Evolutionary conservation across 1,140 invertebrate species (phyloP).

Genomic region (Drosophila tsacasi): DNA sequence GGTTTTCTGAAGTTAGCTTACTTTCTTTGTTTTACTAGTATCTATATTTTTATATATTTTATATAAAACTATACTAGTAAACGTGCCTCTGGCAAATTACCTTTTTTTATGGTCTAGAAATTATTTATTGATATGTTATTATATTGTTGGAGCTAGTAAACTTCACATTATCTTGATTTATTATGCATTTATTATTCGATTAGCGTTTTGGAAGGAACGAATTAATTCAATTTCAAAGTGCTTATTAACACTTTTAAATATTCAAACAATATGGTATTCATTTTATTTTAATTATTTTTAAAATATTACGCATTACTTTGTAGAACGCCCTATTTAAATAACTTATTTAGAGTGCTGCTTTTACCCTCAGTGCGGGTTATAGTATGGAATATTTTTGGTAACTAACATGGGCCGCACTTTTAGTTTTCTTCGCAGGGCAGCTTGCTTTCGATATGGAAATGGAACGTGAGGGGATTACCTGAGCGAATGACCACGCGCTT

Average conservation of each 20-base stretch:
- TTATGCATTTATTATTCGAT: background rate
- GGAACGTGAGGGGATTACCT: slow-evolving; percentile 38
- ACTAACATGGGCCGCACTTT: background rate
- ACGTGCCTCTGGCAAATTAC: background rate
- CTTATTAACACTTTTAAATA: background rate
- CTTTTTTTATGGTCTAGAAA: background rate
- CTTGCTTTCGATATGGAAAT: slow-evolving; percentile 12
- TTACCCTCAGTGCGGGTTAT: background rate
- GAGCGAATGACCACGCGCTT: slow-evolving; percentile 49
- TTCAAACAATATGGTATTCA: background rate
- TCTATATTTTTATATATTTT: no score
- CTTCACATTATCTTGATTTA: slow-evolving; percentile 4
- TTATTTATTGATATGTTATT: background rate
- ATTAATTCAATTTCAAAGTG: background rate
- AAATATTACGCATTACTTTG: background rate
- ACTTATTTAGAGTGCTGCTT: background rate
- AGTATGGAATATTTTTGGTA: background rate
- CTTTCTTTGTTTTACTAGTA: no score
- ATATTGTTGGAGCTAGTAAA: background rate
- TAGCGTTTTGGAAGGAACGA: background rate
- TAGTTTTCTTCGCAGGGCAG: slow-evolving; percentile 12
- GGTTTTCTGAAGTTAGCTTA: no score
- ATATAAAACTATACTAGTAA: background rate
- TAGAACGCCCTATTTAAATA: background rate
- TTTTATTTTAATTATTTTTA: background rate